A percentile compares a stretch with the other conserved stretches of the same genome.
Conservation (phyloP, 2,888 invertebrate species). For the Copidosoma aretas region DNA sequence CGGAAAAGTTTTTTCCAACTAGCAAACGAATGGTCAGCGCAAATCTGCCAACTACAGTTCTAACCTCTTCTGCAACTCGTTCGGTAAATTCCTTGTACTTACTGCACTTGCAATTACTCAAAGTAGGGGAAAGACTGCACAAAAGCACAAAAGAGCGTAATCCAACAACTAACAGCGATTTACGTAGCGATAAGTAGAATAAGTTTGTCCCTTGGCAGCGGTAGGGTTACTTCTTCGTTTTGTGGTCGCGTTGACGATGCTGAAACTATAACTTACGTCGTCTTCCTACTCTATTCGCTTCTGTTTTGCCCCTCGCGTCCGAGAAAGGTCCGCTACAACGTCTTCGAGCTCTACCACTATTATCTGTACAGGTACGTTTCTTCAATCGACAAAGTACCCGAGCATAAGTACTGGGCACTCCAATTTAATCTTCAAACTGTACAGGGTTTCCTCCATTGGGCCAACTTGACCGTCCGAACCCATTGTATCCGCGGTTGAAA, state of each 20-base stretch:
- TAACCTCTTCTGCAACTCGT: not conserved
- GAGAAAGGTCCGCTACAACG: slow-evolving; percentile 49
- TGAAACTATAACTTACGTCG: not conserved
- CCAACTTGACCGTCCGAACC: too few relatives aligned
- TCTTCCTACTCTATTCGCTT: not conserved
- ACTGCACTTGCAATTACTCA: not conserved
- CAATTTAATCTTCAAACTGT: too few relatives aligned
- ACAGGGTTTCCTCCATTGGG: too few relatives aligned
- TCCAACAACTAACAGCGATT: slow-evolving; percentile 38
- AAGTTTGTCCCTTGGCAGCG: slow-evolving; percentile 58
- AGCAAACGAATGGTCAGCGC: too few relatives aligned
- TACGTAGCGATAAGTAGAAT: slow-evolving; percentile 55
- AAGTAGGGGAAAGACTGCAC: not conserved
- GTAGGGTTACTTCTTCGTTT: slow-evolving; percentile 41
- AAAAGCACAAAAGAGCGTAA: not conserved
- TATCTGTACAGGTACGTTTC: slow-evolving; percentile 38
- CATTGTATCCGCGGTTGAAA: too few relatives aligned
- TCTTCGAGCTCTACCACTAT: slow-evolving; percentile 56
- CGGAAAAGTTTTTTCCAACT: too few relatives aligned
- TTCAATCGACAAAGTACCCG: slow-evolving; percentile 35
- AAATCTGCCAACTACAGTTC: not conserved
- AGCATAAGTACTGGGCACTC: too few relatives aligned
- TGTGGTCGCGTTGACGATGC: slow-evolving; percentile 44
- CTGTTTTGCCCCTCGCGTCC: slow-evolving; percentile 31
- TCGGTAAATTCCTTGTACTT: too few relatives aligned